Evolutionary conservation across 2,797 vertebrate species (phyloP).

Genomic region (Megalops cyprinoides): DNA sequence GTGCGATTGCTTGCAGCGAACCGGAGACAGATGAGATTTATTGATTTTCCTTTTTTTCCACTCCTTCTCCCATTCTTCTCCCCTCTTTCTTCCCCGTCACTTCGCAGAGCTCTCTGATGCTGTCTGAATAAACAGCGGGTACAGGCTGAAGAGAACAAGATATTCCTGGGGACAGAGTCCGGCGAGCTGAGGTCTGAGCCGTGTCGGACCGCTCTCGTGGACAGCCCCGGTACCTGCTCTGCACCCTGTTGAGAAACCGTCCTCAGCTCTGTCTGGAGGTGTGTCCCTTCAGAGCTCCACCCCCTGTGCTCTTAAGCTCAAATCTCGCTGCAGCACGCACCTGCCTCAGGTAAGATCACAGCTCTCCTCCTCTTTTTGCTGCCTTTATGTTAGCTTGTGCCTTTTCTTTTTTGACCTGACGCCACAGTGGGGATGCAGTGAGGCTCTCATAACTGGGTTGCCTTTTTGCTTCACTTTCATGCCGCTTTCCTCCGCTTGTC

Average conservation of each 20-base stretch:
- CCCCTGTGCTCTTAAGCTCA: slow-evolving; percentile 43
- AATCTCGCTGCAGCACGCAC: slow-evolving; percentile 36
- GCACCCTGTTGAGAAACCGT: slow-evolving; percentile 20
- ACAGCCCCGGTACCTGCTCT: slow-evolving; percentile 19
- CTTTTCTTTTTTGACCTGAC: slow-evolving; percentile 7
- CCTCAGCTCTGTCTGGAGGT: slow-evolving; percentile 18
- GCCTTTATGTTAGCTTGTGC: slow-evolving; percentile 40
- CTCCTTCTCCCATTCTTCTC: background rate
- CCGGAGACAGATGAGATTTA: slow-evolving; percentile 49
- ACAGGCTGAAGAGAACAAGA: background rate
- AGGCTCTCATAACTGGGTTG: no score
- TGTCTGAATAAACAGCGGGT: background rate
- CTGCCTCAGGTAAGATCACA: slow-evolving; percentile 31
- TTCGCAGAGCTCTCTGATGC: background rate
- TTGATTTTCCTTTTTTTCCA: slow-evolving; percentile 51
- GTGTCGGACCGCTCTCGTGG: slow-evolving; percentile 7
- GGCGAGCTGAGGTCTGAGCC: background rate
- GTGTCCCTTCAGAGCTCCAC: slow-evolving; percentile 20
- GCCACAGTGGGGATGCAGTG: background rate
- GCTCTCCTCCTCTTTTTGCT: slow-evolving; percentile 27
- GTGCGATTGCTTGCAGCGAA: slow-evolving; percentile 37
- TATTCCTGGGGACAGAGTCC: background rate
- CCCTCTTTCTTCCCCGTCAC: background rate
- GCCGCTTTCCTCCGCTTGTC: background rate
- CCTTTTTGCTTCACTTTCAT: background rate